Conservation (phyloP, 2,113 vertebrate genomes). For the Loxodonta africana region DNA sequence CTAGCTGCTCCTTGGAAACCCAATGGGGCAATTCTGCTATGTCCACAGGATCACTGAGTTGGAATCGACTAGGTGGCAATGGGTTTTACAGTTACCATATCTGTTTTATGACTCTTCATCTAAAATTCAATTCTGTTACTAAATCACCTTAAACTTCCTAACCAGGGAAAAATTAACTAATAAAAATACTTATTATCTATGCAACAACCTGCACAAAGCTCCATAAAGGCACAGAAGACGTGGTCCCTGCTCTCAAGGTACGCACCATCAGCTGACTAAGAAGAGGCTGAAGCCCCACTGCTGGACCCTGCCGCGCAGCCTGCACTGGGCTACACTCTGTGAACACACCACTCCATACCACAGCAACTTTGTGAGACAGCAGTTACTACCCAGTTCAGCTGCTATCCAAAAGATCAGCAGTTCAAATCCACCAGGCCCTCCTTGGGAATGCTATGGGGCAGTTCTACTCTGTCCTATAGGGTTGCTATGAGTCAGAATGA, state of each 20-base stretch:
- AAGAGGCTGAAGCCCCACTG: no score
- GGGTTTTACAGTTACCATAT: neutral
- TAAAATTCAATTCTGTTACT: conserved; percentile 8
- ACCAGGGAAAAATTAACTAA: neutral
- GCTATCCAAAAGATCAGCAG: no score
- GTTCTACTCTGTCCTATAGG: no score
- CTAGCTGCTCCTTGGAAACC: no score
- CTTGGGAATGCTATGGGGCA: no score
- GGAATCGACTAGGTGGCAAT: no score
- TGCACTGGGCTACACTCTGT: no score
- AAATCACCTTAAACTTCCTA: neutral
- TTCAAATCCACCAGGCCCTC: no score
- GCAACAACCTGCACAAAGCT: neutral
- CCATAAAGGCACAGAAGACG: accelerated
- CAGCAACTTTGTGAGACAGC: neutral
- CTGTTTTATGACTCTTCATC: neutral
- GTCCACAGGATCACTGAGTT: no score
- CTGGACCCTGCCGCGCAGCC: no score
- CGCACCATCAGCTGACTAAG: neutral
- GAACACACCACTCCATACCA: neutral
- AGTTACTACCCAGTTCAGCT: neutral
- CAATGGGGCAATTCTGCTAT: no score
- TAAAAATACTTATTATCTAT: neutral
- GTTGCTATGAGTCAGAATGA: no score
- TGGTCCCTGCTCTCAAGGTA: neutral